Evolutionary conservation across 2,888 invertebrate genomes (phyloP).

Genomic region (Elaeidobius kamerunicus): DNA sequence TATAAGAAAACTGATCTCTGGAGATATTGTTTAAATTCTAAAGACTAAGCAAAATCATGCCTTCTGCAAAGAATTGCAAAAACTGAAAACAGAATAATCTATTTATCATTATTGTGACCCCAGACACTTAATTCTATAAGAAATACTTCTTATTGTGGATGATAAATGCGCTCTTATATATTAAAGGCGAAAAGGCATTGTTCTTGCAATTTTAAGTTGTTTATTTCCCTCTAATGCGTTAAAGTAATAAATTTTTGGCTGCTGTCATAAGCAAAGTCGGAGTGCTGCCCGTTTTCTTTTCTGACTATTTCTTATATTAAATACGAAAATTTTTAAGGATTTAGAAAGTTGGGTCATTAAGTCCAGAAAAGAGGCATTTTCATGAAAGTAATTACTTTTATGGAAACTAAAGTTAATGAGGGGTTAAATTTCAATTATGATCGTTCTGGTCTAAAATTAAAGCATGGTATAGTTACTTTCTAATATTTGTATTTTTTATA

Average conservation of each 20-base stretch:
- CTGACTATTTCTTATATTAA: conserved; percentile 35
- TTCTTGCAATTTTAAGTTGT: conserved; percentile 29
- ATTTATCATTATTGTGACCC: neutral
- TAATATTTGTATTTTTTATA: too few species aligned
- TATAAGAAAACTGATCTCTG: too few species aligned
- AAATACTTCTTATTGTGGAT: conserved; percentile 2
- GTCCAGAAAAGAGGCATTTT: conserved; percentile 41
- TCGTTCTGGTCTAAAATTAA: too few species aligned
- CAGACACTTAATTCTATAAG: neutral
- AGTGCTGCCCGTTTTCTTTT: conserved; percentile 25
- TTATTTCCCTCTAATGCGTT: conserved; percentile 32
- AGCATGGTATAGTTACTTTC: too few species aligned
- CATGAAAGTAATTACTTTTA: conserved; percentile 81
- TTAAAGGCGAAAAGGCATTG: conserved; percentile 21
- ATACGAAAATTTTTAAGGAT: conserved; percentile 32
- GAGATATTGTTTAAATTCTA: too few species aligned
- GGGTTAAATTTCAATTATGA: conserved; percentile 8
- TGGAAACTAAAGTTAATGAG: conserved; percentile 55
- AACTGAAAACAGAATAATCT: neutral
- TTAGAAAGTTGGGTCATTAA: conserved; percentile 25
- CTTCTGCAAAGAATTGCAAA: too few species aligned
- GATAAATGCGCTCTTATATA: conserved; percentile 15
- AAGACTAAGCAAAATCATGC: too few species aligned
- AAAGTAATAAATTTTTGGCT: conserved; percentile 35
- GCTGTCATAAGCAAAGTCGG: conserved; percentile 35